These are phyloP conservation scores for Pluvialis apricaria DNA, from an alignment of 2,113 vertebrate species.

Conservation along the genomic window DNA sequence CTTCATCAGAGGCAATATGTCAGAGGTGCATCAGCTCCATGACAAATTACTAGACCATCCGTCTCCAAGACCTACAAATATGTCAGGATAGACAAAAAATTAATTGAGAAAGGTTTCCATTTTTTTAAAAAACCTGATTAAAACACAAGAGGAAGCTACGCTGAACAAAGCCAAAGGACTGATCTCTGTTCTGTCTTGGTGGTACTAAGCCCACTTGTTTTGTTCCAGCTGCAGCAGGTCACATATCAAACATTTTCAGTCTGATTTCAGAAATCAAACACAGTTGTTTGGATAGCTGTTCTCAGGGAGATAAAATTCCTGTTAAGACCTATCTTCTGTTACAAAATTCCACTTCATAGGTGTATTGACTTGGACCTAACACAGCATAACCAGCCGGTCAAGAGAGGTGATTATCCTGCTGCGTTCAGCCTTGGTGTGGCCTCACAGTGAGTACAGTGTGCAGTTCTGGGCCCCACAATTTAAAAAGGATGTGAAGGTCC, in stretches of 20 bases:
- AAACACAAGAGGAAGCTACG: background rate
- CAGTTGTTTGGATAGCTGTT: background rate
- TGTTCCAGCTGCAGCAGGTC: background rate
- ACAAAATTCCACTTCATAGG: background rate
- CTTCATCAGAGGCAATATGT: background rate
- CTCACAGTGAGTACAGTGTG: background rate
- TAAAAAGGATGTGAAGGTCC: too few species aligned
- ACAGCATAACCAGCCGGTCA: background rate
- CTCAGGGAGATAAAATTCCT: background rate
- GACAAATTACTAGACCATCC: background rate
- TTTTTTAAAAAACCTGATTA: background rate
- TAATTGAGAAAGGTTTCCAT: background rate
- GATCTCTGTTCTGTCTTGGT: background rate
- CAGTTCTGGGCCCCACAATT: background rate
- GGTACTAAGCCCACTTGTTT: background rate
- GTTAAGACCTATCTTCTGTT: background rate
- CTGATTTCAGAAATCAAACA: background rate
- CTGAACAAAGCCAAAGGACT: background rate
- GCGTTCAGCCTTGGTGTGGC: background rate
- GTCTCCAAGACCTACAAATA: background rate
- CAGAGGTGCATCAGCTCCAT: background rate
- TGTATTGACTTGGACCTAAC: background rate
- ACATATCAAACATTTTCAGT: background rate
- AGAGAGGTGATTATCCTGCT: accelerated
- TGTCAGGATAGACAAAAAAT: background rate